phyloP scores from a whole-genome alignment of 1,140 invertebrate species.

The Pemphigus obesinymphae region DNA sequence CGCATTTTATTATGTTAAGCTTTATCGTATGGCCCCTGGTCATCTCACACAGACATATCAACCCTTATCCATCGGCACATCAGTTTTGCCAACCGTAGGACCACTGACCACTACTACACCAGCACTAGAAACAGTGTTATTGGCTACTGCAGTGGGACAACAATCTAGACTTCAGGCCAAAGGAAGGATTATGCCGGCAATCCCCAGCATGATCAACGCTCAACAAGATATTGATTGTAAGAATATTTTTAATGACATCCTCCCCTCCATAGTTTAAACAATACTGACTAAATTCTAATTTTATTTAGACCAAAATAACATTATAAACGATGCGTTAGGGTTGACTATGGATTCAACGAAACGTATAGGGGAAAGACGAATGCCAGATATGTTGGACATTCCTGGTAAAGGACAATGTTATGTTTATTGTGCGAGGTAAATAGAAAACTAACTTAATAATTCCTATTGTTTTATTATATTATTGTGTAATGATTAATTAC shows the following conservation, averaged over 20 bases:
- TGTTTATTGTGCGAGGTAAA: constrained; percentile 76
- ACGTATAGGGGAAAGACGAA: constrained; percentile 41
- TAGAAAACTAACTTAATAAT: neutral
- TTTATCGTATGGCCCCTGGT: constrained; percentile 35
- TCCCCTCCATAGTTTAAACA: too few relatives aligned
- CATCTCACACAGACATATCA: constrained; percentile 40
- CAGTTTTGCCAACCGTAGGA: constrained; percentile 27
- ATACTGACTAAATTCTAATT: neutral
- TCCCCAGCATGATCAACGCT: constrained; percentile 51
- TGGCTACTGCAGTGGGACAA: constrained; percentile 30
- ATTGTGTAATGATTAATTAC: constrained; percentile 34
- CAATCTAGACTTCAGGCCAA: constrained; percentile 7
- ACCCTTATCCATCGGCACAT: constrained; percentile 36
- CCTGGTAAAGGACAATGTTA: constrained; percentile 88
- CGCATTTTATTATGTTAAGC: constrained; percentile 1
- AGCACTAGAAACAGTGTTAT: constrained; percentile 22
- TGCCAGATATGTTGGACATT: constrained; percentile 79
- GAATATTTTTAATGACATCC: too few relatives aligned
- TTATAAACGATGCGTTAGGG: constrained; percentile 29
- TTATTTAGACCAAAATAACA: constrained; percentile 24
- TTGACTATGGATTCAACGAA: constrained; percentile 29
- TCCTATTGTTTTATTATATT: neutral
- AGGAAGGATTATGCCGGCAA: constrained; percentile 55
- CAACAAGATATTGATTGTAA: constrained; percentile 50
- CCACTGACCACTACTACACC: constrained; percentile 20